phyloP scores from a whole-genome alignment of 2,888 invertebrate genomes.

The Epirrhoe alternata region DNA sequence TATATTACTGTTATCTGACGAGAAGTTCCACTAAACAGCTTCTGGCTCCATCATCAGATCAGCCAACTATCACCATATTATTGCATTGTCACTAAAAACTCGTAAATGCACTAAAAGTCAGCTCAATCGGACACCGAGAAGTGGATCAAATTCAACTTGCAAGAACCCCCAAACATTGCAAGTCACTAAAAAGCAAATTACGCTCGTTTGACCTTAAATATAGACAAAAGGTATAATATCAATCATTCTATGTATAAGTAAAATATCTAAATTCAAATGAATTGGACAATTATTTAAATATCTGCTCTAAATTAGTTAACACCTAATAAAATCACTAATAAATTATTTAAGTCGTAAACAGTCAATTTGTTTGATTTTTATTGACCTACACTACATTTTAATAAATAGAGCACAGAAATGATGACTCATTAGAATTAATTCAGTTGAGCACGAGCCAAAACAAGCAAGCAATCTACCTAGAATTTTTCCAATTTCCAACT shows the following conservation, averaged over 20 bases:
- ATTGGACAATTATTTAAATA: slow-evolving; percentile 35
- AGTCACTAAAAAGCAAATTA: no score
- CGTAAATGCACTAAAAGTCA: no score
- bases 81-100: no score
- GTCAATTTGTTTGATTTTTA: slow-evolving; percentile 27
- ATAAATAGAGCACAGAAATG: slow-evolving; percentile 5
- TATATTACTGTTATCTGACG: no score
- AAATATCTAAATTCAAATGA: slow-evolving; percentile 23
- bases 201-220: neutral
- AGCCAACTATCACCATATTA: no score
- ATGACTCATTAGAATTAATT: slow-evolving; percentile 4
- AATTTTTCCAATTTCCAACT: no score
- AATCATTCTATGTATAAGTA: slow-evolving; percentile 22
- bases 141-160: no score
- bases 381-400: slow-evolving; percentile 16
- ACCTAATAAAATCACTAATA: slow-evolving; percentile 41
- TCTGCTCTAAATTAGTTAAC: slow-evolving; percentile 40
- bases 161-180: no score
- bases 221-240: neutral
- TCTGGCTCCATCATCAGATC: no score
- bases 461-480: neutral
- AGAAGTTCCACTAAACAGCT: no score
- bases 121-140: no score
- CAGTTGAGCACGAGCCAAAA: neutral
- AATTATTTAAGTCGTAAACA: slow-evolving; percentile 31